Conservation (phyloP, 2,113 vertebrate species). For the Aviceda subcristata region DNA sequence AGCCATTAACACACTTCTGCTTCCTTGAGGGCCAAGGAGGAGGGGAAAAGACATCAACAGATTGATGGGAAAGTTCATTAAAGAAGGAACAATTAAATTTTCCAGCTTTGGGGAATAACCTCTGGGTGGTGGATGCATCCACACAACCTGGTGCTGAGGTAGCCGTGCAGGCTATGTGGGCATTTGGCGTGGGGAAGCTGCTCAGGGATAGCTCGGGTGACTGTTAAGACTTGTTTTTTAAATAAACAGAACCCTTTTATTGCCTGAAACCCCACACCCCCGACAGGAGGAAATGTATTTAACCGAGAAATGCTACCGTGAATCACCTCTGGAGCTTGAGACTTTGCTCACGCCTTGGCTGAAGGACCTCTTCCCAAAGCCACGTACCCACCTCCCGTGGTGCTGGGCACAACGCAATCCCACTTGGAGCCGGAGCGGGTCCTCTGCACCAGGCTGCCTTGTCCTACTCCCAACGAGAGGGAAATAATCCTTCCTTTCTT, state of each 20-base stretch:
- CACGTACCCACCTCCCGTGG: neutral
- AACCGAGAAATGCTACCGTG: neutral
- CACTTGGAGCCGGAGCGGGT: neutral
- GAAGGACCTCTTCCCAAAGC: neutral
- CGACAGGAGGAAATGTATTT: accelerated
- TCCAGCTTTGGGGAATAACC: neutral
- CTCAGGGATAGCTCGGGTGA: neutral
- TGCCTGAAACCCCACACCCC: neutral
- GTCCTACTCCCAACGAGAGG: neutral
- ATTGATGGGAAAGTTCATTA: neutral
- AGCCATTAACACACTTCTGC: neutral
- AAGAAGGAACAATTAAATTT: neutral
- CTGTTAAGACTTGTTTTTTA: neutral
- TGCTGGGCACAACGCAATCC: neutral
- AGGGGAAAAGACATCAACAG: neutral
- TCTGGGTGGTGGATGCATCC: neutral
- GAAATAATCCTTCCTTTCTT: conserved; percentile 24
- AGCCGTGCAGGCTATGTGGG: neutral
- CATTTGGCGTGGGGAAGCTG: accelerated
- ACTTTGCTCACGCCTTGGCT: neutral
- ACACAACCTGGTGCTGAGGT: accelerated
- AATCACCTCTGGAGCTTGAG: neutral
- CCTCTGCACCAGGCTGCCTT: neutral
- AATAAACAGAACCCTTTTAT: neutral
- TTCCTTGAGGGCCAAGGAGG: neutral